A percentile compares a stretch with the other conserved stretches of the same genome.
These are phyloP conservation scores for Caretta caretta DNA, from an alignment of 2,113 vertebrate genomes.

Conservation along the genomic window DNA sequence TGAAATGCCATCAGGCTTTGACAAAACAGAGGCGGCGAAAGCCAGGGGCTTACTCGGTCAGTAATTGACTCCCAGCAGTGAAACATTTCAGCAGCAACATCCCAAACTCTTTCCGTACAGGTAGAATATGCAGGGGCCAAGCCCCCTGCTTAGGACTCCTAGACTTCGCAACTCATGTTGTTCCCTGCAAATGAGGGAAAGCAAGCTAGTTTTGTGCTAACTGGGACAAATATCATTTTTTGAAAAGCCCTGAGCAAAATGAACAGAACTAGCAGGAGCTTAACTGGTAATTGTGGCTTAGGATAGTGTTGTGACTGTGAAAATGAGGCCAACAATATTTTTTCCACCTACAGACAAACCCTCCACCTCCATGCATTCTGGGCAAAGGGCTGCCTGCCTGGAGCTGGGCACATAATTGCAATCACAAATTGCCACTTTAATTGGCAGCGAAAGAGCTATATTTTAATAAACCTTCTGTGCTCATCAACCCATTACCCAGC, in stretches of 20 bases:
- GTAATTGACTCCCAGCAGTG: not conserved
- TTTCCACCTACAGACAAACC: not conserved
- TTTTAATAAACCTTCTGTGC: not conserved
- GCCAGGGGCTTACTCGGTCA: not conserved
- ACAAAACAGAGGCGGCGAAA: not conserved
- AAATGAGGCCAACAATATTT: not conserved
- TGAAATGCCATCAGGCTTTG: not conserved
- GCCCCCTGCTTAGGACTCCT: not conserved
- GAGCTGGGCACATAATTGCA: not conserved
- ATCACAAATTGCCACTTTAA: not conserved
- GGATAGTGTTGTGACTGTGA: not conserved
- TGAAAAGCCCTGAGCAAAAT: not conserved
- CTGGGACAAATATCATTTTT: not conserved
- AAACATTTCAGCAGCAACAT: not conserved
- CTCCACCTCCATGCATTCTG: not conserved
- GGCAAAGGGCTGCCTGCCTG: not conserved
- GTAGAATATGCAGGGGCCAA: not conserved
- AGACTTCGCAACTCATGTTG: not conserved
- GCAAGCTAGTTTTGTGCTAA: fast-evolving
- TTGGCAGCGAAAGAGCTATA: not conserved
- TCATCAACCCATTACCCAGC: not conserved
- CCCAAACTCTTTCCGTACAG: not conserved
- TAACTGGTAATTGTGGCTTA: not conserved
- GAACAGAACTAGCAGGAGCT: not conserved
- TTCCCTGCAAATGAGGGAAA: not conserved